Percentiles rank a stretch among this genome's conserved stretches.
These are phyloP conservation scores for Emys orbicularis DNA, from an alignment of 2,797 vertebrate species.

Conservation along the genomic window DNA sequence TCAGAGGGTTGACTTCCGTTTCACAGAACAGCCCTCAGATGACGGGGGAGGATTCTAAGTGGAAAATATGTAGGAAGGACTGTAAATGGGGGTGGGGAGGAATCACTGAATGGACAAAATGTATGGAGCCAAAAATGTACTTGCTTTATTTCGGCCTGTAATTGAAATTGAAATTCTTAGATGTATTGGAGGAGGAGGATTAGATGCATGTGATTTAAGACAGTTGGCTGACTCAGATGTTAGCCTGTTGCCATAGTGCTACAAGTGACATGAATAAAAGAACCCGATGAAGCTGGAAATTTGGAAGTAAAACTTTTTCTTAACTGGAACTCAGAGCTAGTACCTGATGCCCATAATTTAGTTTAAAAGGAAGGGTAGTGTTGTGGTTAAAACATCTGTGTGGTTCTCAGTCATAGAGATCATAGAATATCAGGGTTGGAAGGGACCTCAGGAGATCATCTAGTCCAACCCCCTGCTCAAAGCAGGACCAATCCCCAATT, in stretches of 20 bases:
- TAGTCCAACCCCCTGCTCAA: no score
- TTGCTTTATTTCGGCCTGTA: not conserved
- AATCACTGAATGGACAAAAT: not conserved
- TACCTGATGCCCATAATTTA: not conserved
- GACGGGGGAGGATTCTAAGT: not conserved
- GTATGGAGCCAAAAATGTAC: not conserved
- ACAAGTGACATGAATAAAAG: not conserved
- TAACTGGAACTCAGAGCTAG: conserved; percentile 11
- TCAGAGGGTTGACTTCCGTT: not conserved
- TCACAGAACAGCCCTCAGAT: not conserved
- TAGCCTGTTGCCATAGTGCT: conserved; percentile 6
- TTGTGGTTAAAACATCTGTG: not conserved
- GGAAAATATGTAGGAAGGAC: not conserved
- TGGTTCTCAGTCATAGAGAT: not conserved
- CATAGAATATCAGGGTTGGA: no score
- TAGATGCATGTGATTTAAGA: conserved; percentile 16
- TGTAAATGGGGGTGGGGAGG: not conserved
- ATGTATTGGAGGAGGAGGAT: not conserved
- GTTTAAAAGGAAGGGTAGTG: not conserved
- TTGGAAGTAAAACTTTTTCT: not conserved
- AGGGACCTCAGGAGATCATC: no score
- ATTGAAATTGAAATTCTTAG: not conserved
- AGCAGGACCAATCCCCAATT: no score
- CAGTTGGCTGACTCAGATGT: not conserved
- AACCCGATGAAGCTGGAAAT: not conserved